Evolutionary conservation across 2,888 invertebrate genomes (phyloP), one percentile per base, ranked within the genome.

Genomic region (Empis livida): DNA sequence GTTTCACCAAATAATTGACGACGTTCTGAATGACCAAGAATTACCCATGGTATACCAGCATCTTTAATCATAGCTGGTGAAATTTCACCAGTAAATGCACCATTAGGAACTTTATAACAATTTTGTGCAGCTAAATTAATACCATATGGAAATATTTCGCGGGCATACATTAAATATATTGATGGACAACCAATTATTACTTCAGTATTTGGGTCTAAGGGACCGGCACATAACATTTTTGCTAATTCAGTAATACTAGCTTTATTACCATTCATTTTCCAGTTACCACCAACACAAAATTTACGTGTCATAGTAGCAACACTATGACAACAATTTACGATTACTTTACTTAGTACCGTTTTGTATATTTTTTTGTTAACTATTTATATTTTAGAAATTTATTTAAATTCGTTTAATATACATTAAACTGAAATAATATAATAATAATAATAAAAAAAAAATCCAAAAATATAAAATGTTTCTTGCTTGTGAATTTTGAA

Each of bases 221-320:
- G 76, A 1, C 85, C 89, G 51, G 77, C 74, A 63, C 81, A 82
- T 50, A 97, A 71, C 54, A 80, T 82, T 43, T 78, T 77, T 46
- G 89, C 75, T 52, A 97, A 35, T 35, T 35, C 35, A 54, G 82
- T 79, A 53, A 94, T 89, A 56, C 80, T 78, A 51, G 78, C 76
- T 67, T 91, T 92, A 58, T 78, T 81, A 42, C 97, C 97, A 67
- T 99, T 99, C 97, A 99, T 94, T 73, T 99, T 99, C 99, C 97
- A 99, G 76, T 99, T 99, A 47, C 99, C 99, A 57, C 99, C 99
- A 63, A 99, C 96, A 64, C 95, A 92, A 72, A 99, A 99, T 78
- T 88, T 92, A 58, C 97, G 82, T 49, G 72, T 71, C 82, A 85
- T 84, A 60, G 69, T 75, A 9, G 9, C 23, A 27, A 27, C 9